Evolutionary conservation across 2,797 vertebrate genomes (phyloP).

Genomic region (Neostethus bicornis): DNA sequence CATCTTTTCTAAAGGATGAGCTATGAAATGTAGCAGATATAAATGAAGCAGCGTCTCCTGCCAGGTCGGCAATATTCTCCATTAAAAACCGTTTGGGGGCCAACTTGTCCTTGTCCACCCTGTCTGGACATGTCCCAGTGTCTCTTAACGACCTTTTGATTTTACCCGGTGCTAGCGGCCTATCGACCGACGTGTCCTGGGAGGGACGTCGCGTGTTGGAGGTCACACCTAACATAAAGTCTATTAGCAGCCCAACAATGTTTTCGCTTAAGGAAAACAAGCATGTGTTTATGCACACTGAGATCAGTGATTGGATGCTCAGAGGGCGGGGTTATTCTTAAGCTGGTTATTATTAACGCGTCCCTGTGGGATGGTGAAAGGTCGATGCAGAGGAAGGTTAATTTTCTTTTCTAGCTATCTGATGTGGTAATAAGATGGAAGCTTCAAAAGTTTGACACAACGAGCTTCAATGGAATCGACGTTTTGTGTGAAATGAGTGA

Average conservation of each 20-base stretch:
- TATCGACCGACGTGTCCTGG: slow-evolving; percentile 57
- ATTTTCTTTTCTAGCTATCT: slow-evolving; percentile 58
- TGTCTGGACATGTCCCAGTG: slow-evolving; percentile 50
- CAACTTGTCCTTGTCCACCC: slow-evolving; percentile 48
- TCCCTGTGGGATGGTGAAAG: slow-evolving; percentile 39
- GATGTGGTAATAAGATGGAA: slow-evolving; percentile 46
- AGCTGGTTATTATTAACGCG: slow-evolving; percentile 24
- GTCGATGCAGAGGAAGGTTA: slow-evolving; percentile 51
- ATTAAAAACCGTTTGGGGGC: slow-evolving; percentile 60
- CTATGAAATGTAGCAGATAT: slow-evolving; percentile 28
- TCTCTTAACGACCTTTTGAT: slow-evolving; percentile 74
- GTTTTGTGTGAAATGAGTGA: neutral
- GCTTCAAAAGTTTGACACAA: slow-evolving; percentile 46
- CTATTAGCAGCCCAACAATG: slow-evolving; percentile 25
- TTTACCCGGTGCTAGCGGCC: slow-evolving; percentile 53
- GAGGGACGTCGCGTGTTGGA: slow-evolving; percentile 46
- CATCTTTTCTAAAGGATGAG: slow-evolving; percentile 52
- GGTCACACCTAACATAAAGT: slow-evolving; percentile 43
- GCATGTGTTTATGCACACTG: neutral
- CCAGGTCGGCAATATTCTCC: slow-evolving; percentile 41
- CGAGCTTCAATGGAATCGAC: slow-evolving; percentile 46
- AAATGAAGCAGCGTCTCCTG: neutral
- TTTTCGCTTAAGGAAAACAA: slow-evolving; percentile 6
- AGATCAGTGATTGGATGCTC: slow-evolving; percentile 13
- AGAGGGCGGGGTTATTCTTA: slow-evolving; percentile 28